Evolutionary conservation across 2,888 invertebrate species (phyloP).

Genomic region (Erpobdella octoculata): DNA sequence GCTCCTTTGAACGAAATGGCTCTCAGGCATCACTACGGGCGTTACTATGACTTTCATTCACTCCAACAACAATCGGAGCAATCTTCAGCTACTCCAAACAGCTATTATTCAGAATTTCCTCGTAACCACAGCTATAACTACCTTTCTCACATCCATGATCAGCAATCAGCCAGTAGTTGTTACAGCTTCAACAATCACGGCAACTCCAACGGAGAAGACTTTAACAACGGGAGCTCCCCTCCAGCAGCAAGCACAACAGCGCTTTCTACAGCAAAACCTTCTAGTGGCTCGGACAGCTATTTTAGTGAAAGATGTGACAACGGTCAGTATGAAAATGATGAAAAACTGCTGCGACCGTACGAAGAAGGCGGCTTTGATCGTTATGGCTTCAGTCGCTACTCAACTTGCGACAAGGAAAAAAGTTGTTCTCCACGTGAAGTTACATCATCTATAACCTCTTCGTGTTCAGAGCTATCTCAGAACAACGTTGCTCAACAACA

Average conservation of each 20-base stretch:
- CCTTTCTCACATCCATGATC: too few relatives aligned
- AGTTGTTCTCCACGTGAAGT: background rate
- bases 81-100: slow-evolving; percentile 11
- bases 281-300: background rate
- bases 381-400: background rate
- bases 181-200: slow-evolving; percentile 16
- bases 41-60: slow-evolving; percentile 49
- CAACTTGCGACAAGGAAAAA: background rate
- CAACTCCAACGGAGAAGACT: background rate
- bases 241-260: background rate
- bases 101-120: slow-evolving; percentile 10
- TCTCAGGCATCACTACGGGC: slow-evolving; percentile 40
- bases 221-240: background rate
- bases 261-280: background rate
- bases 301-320: too few relatives aligned
- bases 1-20: slow-evolving; percentile 39
- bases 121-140: slow-evolving; percentile 10
- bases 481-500: background rate
- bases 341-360: too few relatives aligned
- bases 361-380: background rate
- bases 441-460: background rate
- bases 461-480: background rate
- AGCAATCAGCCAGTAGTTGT: slow-evolving; percentile 6
- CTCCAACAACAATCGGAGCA: slow-evolving; percentile 41
- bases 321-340: too few relatives aligned